These are phyloP conservation scores for Xylota segnis DNA, from an alignment of 2,888 invertebrate species.

Conservation along the genomic window DNA sequence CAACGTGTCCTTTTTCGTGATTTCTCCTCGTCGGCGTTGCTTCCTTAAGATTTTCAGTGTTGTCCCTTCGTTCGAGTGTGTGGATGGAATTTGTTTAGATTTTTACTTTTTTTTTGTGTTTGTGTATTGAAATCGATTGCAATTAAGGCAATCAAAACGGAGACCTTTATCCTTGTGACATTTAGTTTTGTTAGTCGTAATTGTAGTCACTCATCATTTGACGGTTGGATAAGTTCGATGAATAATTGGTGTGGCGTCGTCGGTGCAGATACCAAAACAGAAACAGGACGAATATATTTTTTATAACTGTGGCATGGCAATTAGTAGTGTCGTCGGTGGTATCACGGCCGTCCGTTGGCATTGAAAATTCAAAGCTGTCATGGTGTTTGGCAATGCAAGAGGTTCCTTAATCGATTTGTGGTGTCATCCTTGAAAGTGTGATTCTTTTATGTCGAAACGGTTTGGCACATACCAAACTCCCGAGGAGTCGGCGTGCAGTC, in stretches of 20 bases:
- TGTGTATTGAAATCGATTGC: conserved; percentile 43
- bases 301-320: conserved; percentile 33
- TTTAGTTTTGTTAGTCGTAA: conserved; percentile 33
- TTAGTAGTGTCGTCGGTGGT: not conserved
- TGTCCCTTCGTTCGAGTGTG: conserved; percentile 8
- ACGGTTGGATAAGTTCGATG: conserved; percentile 26
- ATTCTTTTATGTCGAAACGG: too few species aligned
- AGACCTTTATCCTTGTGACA: conserved; percentile 27
- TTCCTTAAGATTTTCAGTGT: conserved; percentile 6
- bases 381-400: not conserved
- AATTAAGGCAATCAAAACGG: conserved; percentile 15
- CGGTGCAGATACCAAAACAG: too few species aligned
- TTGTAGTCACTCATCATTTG: conserved; percentile 5
- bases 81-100: conserved; percentile 19
- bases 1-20: conserved; percentile 30
- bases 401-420: too few species aligned
- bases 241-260: conserved; percentile 17
- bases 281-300: conserved; percentile 4
- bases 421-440: too few species aligned
- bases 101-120: conserved; percentile 23
- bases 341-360: not conserved
- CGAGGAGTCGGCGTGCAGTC: too few species aligned
- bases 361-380: not conserved
- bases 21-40: not conserved
- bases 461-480: too few species aligned